Conservation (phyloP, 2,113 vertebrate genomes). For the Bujurquina vittata region DNA sequence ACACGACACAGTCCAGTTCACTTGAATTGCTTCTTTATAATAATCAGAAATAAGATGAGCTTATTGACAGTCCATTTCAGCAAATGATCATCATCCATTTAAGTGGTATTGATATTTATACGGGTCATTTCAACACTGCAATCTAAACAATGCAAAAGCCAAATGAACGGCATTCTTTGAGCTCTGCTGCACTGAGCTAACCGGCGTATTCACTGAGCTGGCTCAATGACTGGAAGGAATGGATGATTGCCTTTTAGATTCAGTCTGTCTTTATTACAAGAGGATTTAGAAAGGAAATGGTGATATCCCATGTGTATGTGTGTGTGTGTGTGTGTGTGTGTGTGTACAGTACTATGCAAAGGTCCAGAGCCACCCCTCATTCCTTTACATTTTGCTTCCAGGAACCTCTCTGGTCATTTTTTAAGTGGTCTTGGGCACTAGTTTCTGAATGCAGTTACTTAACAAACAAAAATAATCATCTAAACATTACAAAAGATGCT, state of each 20-base stretch:
- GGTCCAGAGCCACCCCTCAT: neutral
- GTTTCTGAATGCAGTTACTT: too few relatives aligned
- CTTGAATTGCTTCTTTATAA: neutral
- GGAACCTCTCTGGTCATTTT: neutral
- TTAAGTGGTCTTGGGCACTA: neutral
- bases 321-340: conserved; percentile 14
- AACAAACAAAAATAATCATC: too few relatives aligned
- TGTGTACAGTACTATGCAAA: neutral
- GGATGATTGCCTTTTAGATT: conserved; percentile 24
- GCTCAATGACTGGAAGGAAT: conserved; percentile 15
- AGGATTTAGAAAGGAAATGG: conserved; percentile 1
- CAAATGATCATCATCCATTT: neutral
- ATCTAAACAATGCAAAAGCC: conserved; percentile 7
- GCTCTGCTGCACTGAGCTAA: neutral
- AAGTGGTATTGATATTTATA: neutral
- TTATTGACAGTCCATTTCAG: neutral
- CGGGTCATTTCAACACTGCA: neutral
- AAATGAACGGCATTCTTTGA: conserved; percentile 16
- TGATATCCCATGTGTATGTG: neutral
- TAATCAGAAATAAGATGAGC: neutral
- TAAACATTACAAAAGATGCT: too few relatives aligned
- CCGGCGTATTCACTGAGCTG: conserved; percentile 22
- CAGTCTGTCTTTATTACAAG: conserved; percentile 19
- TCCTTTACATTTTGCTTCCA: too few relatives aligned
- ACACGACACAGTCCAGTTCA: neutral